Percentiles rank a stretch among this genome's conserved stretches.
phyloP scores from a whole-genome alignment of 2,797 vertebrate species.

The Gallinago nigripennis region DNA sequence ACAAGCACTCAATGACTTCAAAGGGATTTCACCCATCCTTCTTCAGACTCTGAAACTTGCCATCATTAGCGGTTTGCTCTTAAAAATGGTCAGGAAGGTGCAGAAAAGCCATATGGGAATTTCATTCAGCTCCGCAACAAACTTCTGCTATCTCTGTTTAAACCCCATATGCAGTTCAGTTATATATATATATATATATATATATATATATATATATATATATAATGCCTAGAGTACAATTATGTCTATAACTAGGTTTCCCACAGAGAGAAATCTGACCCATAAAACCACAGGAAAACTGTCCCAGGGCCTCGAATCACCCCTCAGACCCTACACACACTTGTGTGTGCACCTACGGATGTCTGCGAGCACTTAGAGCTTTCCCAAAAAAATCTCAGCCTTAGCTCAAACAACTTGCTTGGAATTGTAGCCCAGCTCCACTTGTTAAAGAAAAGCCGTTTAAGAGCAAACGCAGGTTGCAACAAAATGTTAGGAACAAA shows the following conservation, averaged over 20 bases:
- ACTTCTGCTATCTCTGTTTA: background rate
- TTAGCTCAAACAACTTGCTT: constrained; percentile 4
- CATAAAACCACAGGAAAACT: background rate
- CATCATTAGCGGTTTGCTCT: constrained; percentile 25
- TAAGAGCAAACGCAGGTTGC: constrained; percentile 43
- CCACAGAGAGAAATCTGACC: background rate
- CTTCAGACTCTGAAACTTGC: constrained; percentile 52
- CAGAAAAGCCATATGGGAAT: background rate
- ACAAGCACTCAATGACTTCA: constrained; percentile 67
- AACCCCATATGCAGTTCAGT: background rate
- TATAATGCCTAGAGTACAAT: background rate
- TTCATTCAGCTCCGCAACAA: background rate
- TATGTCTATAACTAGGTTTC: background rate
- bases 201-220: background rate
- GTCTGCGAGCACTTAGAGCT: background rate
- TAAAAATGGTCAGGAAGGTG: background rate
- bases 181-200: background rate
- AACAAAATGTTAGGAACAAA: constrained; percentile 65
- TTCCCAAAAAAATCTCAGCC: background rate
- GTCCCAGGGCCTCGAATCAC: background rate
- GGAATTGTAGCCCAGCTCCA: constrained; percentile 13
- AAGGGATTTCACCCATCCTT: constrained; percentile 66
- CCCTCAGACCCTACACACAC: background rate
- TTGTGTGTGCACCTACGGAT: background rate
- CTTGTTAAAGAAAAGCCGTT: constrained; percentile 49